phyloP scores from a whole-genome alignment of 2,113 vertebrate species.

The Phyllopteryx taeniolatus region DNA sequence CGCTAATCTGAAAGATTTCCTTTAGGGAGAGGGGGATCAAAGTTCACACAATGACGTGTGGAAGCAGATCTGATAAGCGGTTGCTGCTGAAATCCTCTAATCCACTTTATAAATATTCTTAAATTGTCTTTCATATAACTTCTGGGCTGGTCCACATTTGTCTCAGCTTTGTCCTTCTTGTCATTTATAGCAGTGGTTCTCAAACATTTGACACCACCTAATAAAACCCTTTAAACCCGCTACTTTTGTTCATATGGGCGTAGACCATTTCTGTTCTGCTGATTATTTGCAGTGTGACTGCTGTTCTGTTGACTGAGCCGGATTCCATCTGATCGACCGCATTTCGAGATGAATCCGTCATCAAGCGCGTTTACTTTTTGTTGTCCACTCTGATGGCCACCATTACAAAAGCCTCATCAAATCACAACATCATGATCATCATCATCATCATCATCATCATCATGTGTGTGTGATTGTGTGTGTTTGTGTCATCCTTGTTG shows the following conservation, averaged over 20 bases:
- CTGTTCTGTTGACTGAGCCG: background rate
- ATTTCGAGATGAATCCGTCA: background rate
- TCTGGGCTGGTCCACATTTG: background rate
- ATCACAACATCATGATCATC: conserved; percentile 3
- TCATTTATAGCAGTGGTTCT: background rate
- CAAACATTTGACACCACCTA: no score
- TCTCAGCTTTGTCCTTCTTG: background rate
- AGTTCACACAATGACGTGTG: conserved; percentile 20
- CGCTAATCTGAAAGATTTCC: conserved; percentile 28
- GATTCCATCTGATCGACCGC: background rate
- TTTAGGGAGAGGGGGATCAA: conserved; percentile 2
- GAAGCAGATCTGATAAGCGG: conserved; percentile 14
- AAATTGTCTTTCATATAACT: background rate
- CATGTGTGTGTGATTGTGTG: conserved; percentile 4
- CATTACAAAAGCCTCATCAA: conserved; percentile 23
- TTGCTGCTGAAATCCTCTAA: conserved; percentile 16
- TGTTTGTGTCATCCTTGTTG: conserved; percentile 4
- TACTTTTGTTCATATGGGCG: no score
- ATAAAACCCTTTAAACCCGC: no score
- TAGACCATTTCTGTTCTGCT: background rate
- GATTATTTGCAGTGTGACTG: background rate
- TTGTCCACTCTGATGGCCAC: conserved; percentile 17
- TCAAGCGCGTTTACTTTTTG: background rate
- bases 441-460: conserved; percentile 16
- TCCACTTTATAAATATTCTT: background rate